phyloP scores from a whole-genome alignment of 2,888 invertebrate species.

The Drosophila greeni region DNA sequence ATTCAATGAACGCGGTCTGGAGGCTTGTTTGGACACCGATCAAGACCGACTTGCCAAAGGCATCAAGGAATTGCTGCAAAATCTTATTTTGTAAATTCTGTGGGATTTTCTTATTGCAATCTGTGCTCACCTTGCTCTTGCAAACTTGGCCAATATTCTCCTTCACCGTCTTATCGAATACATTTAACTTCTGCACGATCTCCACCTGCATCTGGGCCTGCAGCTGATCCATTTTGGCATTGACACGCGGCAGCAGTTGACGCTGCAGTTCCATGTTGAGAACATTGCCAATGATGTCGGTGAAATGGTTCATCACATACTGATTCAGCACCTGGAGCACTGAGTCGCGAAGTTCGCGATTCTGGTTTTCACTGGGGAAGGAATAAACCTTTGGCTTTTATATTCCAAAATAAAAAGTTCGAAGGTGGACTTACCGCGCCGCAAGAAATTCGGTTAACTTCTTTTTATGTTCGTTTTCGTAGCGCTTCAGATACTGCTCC shows the following conservation, averaged over 20 bases:
- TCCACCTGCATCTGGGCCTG: slow-evolving; percentile 84
- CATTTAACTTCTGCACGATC: slow-evolving; percentile 85
- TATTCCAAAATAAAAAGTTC: background rate
- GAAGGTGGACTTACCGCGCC: slow-evolving; percentile 63
- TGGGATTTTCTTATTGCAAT: too few relatives aligned
- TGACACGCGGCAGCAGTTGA: slow-evolving; percentile 81
- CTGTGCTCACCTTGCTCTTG: slow-evolving; percentile 85
- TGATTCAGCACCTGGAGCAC: slow-evolving; percentile 81
- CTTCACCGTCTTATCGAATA: slow-evolving; percentile 86
- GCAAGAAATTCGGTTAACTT: slow-evolving; percentile 75
- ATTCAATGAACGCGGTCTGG: slow-evolving; percentile 87
- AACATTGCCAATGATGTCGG: slow-evolving; percentile 81
- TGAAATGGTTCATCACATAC: slow-evolving; percentile 79
- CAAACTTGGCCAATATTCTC: slow-evolving; percentile 90
- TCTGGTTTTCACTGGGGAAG: slow-evolving; percentile 78
- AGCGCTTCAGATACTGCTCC: slow-evolving; percentile 78
- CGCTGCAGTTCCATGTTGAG: slow-evolving; percentile 82
- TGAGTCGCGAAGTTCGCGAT: slow-evolving; percentile 80
- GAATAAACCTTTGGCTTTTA: background rate
- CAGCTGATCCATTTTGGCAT: slow-evolving; percentile 81
- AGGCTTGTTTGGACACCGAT: slow-evolving; percentile 86
- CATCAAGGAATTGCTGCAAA: slow-evolving; percentile 85
- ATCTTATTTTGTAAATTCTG: background rate
- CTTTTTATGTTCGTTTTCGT: slow-evolving; percentile 77
- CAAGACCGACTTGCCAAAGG: slow-evolving; percentile 84